These are phyloP conservation scores for Lota lota DNA, from an alignment of 2,113 vertebrate species.

Conservation along the genomic window DNA sequence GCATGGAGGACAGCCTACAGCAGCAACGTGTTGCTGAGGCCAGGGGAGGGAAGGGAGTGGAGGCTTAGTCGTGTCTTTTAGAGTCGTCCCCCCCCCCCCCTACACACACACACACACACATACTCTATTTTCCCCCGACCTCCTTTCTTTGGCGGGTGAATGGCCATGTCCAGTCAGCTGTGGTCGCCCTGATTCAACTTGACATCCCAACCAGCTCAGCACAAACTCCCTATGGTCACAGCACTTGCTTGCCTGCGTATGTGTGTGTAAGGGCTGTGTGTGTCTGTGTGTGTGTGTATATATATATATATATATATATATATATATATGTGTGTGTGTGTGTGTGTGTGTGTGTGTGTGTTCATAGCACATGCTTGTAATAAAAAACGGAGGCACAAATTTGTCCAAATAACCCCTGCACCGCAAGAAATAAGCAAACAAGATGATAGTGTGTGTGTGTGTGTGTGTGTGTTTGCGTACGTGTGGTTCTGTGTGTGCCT, in stretches of 20 bases:
- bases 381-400: too few species aligned
- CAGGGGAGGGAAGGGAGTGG: slow-evolving; percentile 20
- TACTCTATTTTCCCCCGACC: slow-evolving; percentile 48
- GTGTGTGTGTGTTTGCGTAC: too few species aligned
- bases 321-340: too few species aligned
- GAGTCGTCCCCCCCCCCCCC: slow-evolving; percentile 57
- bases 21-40: slow-evolving; percentile 61
- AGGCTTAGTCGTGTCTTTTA: slow-evolving; percentile 64
- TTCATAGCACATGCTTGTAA: slow-evolving; percentile 15
- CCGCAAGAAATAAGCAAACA: too few species aligned
- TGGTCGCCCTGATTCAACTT: slow-evolving; percentile 77
- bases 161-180: slow-evolving; percentile 79
- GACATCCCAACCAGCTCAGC: slow-evolving; percentile 79
- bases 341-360: slow-evolving; percentile 38
- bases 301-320: too few species aligned
- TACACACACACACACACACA: slow-evolving; percentile 7
- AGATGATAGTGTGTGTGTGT: too few species aligned
- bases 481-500: too few species aligned
- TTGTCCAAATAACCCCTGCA: too few species aligned
- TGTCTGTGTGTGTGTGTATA: neutral
- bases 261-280: slow-evolving; percentile 33
- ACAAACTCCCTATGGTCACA: slow-evolving; percentile 77
- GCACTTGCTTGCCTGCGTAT: slow-evolving; percentile 43
- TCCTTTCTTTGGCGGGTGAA: slow-evolving; percentile 79
- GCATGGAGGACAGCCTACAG: slow-evolving; percentile 35